Percentiles rank a stretch among this genome's conserved stretches.
These are phyloP conservation scores for Sialia sialis DNA, from an alignment of 2,113 vertebrate genomes.

Conservation along the genomic window DNA sequence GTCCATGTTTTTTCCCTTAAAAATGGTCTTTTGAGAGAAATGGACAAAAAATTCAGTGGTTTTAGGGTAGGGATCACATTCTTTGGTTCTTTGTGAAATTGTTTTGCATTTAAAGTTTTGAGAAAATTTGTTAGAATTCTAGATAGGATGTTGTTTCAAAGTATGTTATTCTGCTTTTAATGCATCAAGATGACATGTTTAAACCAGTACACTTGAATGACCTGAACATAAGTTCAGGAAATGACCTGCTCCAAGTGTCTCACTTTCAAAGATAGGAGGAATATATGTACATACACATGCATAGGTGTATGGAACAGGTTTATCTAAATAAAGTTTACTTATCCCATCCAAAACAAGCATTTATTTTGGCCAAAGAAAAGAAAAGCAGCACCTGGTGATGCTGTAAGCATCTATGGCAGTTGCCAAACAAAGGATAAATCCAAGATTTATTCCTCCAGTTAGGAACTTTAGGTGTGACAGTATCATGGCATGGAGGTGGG, in stretches of 20 bases:
- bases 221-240: neutral
- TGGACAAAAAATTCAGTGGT: neutral
- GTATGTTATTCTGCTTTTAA: neutral
- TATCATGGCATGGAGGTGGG: neutral
- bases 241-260: neutral
- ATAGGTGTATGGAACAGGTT: neutral
- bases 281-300: accelerated
- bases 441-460: neutral
- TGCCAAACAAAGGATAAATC: neutral
- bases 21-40: neutral
- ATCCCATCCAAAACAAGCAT: neutral
- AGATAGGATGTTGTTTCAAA: neutral
- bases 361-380: neutral
- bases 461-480: neutral
- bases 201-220: neutral
- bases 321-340: neutral
- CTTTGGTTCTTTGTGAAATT: neutral
- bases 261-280: neutral
- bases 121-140: neutral
- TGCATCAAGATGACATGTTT: neutral
- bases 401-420: neutral
- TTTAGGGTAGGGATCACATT: neutral
- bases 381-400: neutral
- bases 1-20: neutral
- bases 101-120: neutral